Base-by-base conservation (phyloP, 1,140 invertebrate species). In the Brevipalpus yothersi region DNA sequence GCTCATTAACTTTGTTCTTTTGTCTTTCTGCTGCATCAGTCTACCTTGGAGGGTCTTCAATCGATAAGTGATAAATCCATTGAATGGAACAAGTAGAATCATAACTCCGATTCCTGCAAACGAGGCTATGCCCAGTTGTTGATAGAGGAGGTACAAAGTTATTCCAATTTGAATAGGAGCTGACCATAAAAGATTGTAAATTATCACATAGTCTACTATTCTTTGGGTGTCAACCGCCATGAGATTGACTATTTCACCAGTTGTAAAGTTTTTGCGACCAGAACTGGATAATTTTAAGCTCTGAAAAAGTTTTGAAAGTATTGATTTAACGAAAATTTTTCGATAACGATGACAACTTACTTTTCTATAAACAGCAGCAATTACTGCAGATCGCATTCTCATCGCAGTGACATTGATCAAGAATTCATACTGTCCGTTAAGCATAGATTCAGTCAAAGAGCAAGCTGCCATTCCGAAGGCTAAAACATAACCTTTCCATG, bases 1-100 rank as follows among this genome's bases (percentile, higher is more conserved):
- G 61, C 66, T 70, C 63, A 72, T 70, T 11, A 72, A 23, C 64
- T 74, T 74, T 21, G 73, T 68, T 60, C 74, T 64, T n/a, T 66
- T 60, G 63, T 72, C 71, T 62, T 72, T 72, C 1, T 59, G 57
- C 51, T 67, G 66, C 69, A 72, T 68, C 65, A 70, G 66, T 41
- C 61, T 59, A 41, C 75, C 75, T 74, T 64, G 69, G 60, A 90
- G 73, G 57, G 70, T 69, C 64, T 73, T 72, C 7, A 77, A 80
- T 69, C 82, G 82, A 69, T 82, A 84, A 2, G 88, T 88, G 62
- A 96, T 83, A 53, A 84, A 73, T 7, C 82, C 85, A 72, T 95
- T 95, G 8, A 93, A 70, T 0, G 89, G 89, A 64, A 93, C 86
- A 41, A 93, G 75, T 57, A 92, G 77, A 41, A 73, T 56, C 53